phyloP scores from a whole-genome alignment of 2,113 vertebrate genomes.

The Odobenus rosmarus region DNA sequence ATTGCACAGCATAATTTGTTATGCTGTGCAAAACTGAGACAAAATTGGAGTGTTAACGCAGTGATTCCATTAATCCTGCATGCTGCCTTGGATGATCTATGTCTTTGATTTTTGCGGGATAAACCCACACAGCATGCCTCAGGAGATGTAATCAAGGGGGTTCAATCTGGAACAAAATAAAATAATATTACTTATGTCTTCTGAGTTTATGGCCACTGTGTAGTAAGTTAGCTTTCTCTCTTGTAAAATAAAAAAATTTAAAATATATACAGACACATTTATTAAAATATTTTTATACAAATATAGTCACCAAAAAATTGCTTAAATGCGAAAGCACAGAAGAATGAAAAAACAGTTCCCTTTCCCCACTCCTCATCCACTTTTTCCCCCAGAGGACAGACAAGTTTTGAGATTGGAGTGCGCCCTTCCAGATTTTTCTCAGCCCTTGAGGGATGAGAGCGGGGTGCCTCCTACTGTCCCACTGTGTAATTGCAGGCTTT shows the following conservation, averaged over 20 bases:
- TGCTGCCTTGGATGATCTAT: background rate
- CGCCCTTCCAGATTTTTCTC: background rate
- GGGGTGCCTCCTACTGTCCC: background rate
- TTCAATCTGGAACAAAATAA: slow-evolving; percentile 9
- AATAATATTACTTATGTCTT: background rate
- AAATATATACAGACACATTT: background rate
- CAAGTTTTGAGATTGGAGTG: background rate
- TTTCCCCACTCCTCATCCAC: background rate
- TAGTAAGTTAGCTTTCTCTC: background rate
- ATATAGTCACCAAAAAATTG: background rate
- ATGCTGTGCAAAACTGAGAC: background rate
- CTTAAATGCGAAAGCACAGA: background rate
- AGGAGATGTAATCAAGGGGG: background rate
- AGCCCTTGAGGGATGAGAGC: background rate
- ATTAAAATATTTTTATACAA: slow-evolving; percentile 25
- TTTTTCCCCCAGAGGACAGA: background rate
- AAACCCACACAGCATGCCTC: background rate
- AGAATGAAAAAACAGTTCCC: background rate
- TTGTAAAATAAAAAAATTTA: background rate
- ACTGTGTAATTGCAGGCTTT: background rate
- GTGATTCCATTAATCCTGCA: background rate
- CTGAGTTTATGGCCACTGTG: background rate
- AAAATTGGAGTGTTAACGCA: background rate
- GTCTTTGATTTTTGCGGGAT: background rate
- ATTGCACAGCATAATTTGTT: background rate